Percentiles rank a stretch among this genome's conserved stretches.
Conservation (phyloP, 2,888 invertebrate genomes). For the Pachliopta kotzebuea region DNA sequence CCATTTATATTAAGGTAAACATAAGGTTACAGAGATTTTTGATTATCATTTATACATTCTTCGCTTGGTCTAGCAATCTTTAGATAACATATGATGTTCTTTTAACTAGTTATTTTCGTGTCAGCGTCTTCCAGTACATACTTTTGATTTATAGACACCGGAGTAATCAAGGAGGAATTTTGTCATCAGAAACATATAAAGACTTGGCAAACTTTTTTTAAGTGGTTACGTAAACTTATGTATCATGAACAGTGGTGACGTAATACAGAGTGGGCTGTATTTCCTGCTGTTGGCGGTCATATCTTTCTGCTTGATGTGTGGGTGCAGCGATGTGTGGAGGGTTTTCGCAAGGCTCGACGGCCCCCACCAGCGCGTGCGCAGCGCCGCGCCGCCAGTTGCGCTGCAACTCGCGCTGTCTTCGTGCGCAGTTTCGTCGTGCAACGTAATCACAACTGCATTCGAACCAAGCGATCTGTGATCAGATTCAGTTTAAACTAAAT, state of each 20-base stretch:
- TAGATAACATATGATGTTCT: too few species aligned
- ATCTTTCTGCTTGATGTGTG: conserved; percentile 36
- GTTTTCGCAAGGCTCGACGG: conserved; percentile 76
- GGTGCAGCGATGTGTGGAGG: conserved; percentile 42
- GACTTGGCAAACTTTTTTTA: neutral
- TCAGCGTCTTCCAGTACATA: too few species aligned
- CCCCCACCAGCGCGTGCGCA: conserved; percentile 54
- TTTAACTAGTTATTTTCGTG: too few species aligned
- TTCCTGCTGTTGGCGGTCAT: conserved; percentile 32
- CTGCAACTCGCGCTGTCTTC: conserved; percentile 54
- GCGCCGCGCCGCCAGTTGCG: conserved; percentile 50
- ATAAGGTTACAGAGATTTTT: too few species aligned
- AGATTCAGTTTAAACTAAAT: conserved; percentile 64
- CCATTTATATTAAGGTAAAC: too few species aligned
- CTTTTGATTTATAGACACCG: too few species aligned
- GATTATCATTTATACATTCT: too few species aligned
- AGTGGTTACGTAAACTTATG: conserved; percentile 41
- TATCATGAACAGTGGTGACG: conserved; percentile 29
- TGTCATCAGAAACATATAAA: too few species aligned
- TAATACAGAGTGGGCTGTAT: conserved; percentile 35
- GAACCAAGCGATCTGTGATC: conserved; percentile 71
- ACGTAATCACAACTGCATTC: conserved; percentile 57
- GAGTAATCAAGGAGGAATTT: too few species aligned
- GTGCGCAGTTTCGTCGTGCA: conserved; percentile 46
- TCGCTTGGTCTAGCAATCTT: too few species aligned